A percentile compares a stretch with the other conserved stretches of the same genome.
Conservation (phyloP, 2,113 vertebrate species). For the cattle (Bos taurus) region DNA sequence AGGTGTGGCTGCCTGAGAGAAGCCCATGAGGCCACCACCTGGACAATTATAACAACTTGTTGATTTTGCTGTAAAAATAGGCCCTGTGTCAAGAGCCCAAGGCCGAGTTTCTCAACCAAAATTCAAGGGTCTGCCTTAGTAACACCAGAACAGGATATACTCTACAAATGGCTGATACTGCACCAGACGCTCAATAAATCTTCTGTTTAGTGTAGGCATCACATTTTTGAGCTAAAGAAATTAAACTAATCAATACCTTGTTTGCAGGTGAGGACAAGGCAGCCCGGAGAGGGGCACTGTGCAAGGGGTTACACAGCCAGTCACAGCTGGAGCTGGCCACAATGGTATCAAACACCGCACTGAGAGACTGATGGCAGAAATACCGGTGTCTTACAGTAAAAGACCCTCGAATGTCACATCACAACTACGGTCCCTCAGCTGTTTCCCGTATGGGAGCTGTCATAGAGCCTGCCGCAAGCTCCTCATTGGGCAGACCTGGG, state of each 20-base stretch:
- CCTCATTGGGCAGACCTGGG: not conserved
- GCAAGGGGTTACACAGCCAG: not conserved
- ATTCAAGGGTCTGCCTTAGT: not conserved
- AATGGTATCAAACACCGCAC: not conserved
- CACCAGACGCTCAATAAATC: not conserved
- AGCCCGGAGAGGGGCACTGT: not conserved
- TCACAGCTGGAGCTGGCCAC: not conserved
- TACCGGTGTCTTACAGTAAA: not conserved
- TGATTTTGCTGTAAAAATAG: slow-evolving; percentile 22
- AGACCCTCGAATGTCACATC: not conserved
- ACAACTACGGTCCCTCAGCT: not conserved
- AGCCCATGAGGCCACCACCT: not conserved
- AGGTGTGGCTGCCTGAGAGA: not conserved
- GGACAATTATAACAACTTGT: not conserved
- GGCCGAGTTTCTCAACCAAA: slow-evolving; percentile 7
- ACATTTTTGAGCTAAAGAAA: not conserved
- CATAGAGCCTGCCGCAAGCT: not conserved
- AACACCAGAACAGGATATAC: not conserved
- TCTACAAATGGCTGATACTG: not conserved
- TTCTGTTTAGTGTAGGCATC: not conserved
- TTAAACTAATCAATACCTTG: not conserved
- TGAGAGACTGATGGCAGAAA: not conserved
- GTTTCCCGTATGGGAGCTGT: not conserved
- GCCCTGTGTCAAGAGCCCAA: not conserved
- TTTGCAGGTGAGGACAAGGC: not conserved